Evolutionary conservation across 2,888 invertebrate species (phyloP).

Genomic region (Ctenicera cuprea): DNA sequence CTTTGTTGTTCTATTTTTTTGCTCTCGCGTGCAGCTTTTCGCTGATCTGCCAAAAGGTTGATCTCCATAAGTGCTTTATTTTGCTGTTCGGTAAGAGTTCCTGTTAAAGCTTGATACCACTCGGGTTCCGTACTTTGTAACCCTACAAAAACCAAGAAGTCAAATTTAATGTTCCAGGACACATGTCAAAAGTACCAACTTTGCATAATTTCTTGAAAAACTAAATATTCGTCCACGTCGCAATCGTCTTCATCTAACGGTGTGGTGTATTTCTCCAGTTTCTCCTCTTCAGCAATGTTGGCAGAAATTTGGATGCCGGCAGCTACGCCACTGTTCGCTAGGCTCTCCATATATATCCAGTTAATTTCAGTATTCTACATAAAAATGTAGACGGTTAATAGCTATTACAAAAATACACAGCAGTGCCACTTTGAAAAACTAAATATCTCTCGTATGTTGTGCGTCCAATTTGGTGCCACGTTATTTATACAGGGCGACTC

Average conservation of each 20-base stretch:
- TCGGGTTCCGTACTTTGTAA: constrained; percentile 76
- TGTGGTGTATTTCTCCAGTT: constrained; percentile 92
- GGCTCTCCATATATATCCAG: constrained; percentile 87
- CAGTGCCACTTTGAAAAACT: too few relatives aligned
- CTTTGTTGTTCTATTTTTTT: constrained; percentile 97
- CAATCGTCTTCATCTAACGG: constrained; percentile 93
- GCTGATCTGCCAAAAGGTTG: constrained; percentile 92
- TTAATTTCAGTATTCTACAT: too few relatives aligned
- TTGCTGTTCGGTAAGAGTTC: constrained; percentile 85
- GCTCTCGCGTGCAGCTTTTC: constrained; percentile 94
- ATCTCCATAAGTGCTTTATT: constrained; percentile 90
- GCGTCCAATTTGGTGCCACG: too few relatives aligned
- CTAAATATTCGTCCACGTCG: constrained; percentile 91
- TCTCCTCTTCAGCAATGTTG: constrained; percentile 71
- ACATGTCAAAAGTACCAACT: constrained; percentile 59
- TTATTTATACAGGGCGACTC: too few relatives aligned
- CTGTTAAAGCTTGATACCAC: constrained; percentile 89
- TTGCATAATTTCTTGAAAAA: constrained; percentile 89
- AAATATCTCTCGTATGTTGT: too few relatives aligned
- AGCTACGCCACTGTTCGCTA: constrained; percentile 79
- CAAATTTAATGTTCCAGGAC: constrained; percentile 34
- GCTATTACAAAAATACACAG: too few relatives aligned
- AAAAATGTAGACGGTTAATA: too few relatives aligned
- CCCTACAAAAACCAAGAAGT: constrained; percentile 76
- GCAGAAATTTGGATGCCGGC: constrained; percentile 73